Conservation (phyloP, 2,888 invertebrate species). For the Folsomia manolachei region DNA sequence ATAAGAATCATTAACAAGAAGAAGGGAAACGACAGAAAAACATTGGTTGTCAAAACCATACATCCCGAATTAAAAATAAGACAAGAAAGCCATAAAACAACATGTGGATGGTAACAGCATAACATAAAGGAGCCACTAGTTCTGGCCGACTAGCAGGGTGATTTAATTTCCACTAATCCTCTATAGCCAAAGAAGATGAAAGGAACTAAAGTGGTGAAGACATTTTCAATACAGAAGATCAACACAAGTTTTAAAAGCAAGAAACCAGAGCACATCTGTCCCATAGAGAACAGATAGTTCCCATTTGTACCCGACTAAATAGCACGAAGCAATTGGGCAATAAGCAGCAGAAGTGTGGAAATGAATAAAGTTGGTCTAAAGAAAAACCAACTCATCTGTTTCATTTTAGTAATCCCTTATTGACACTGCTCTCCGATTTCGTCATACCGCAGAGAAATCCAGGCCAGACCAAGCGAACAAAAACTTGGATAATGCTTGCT, state of each 20-base stretch:
- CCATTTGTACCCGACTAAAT: not conserved
- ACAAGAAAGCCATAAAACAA: not conserved
- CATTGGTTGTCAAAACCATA: not conserved
- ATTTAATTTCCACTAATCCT: not conserved
- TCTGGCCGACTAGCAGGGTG: not conserved
- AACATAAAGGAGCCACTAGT: not conserved
- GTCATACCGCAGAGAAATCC: not conserved
- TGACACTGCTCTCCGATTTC: not conserved
- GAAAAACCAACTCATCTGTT: not conserved
- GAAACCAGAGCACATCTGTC: not conserved
- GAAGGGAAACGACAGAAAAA: not conserved
- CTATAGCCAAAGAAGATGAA: not conserved
- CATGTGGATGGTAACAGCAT: not conserved
- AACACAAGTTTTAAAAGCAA: not conserved
- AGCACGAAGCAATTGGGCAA: not conserved
- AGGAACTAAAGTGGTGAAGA: not conserved
- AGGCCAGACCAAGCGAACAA: not conserved
- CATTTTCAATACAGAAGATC: not conserved
- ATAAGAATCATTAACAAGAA: not conserved
- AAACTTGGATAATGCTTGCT: too few relatives aligned
- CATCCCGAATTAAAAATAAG: not conserved
- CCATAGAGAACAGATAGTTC: not conserved
- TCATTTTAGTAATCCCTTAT: not conserved
- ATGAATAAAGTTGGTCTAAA: not conserved
- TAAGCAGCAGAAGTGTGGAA: not conserved